Evolutionary conservation across 2,797 vertebrate species (phyloP).

Genomic region (Aeoliscus strigatus): DNA sequence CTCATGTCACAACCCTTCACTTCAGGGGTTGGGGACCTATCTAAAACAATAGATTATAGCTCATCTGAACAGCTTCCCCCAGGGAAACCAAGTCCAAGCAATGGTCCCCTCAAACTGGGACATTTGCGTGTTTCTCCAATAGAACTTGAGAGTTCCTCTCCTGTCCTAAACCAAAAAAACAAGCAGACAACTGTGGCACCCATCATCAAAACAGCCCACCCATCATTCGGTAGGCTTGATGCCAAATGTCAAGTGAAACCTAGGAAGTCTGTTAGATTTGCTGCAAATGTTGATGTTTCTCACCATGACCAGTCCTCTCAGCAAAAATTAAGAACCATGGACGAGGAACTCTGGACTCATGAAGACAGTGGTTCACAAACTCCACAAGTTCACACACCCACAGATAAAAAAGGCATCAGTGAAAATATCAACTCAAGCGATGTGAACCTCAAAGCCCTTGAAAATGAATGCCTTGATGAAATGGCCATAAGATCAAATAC

Average conservation of each 20-base stretch:
- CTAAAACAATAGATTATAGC: conserved; percentile 11
- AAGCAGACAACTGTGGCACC: conserved; percentile 11
- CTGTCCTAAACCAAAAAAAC: conserved; percentile 19
- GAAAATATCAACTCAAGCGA: too few relatives aligned
- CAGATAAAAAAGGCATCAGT: not conserved
- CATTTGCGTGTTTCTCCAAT: too few relatives aligned
- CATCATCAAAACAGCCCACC: conserved; percentile 14
- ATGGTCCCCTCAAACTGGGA: conserved; percentile 22
- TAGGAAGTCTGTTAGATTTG: conserved; percentile 67
- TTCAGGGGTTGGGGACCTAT: conserved; percentile 11
- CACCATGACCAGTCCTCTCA: conserved; percentile 2
- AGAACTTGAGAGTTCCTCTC: too few relatives aligned
- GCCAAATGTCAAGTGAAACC: conserved; percentile 35
- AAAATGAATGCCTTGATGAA: too few relatives aligned
- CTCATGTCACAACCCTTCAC: too few relatives aligned
- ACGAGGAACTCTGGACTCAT: too few relatives aligned
- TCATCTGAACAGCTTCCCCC: conserved; percentile 19
- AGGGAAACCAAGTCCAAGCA: conserved; percentile 18
- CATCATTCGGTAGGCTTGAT: conserved; percentile 5
- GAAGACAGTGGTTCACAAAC: too few relatives aligned
- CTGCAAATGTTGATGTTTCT: conserved; percentile 32
- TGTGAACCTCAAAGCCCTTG: too few relatives aligned
- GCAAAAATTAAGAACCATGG: conserved; percentile 1
- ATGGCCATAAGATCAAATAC: not conserved
- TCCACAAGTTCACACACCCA: conserved; percentile 15